Evolutionary conservation across 2,888 invertebrate species (phyloP).

Genomic region (Lordiphosa fenestrarum): DNA sequence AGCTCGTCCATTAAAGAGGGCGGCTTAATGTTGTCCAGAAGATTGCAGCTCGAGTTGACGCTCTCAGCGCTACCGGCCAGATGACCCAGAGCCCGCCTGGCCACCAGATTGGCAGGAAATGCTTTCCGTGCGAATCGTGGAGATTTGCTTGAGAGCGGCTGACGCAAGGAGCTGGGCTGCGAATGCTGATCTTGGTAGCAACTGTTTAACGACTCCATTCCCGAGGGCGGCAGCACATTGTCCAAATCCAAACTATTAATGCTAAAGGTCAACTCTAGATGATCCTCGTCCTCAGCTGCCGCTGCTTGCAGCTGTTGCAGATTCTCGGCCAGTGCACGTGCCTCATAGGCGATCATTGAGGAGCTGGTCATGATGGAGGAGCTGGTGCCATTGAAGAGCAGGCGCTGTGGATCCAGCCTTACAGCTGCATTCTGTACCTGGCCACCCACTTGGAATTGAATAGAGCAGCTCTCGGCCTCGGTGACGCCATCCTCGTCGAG

Average conservation of each 20-base stretch:
- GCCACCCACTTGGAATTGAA: conserved; percentile 75
- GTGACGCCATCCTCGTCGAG: conserved; percentile 82
- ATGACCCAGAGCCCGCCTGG: conserved; percentile 85
- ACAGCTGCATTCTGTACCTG: conserved; percentile 71
- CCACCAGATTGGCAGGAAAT: conserved; percentile 86
- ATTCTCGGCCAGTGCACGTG: conserved; percentile 85
- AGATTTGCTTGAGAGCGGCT: conserved; percentile 73
- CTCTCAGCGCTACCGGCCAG: conserved; percentile 85
- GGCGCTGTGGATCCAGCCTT: conserved; percentile 36
- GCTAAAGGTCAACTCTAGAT: conserved; percentile 82
- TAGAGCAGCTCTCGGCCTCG: conserved; percentile 58
- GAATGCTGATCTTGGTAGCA: conserved; percentile 80
- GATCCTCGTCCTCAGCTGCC: conserved; percentile 43
- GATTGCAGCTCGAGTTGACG: conserved; percentile 83
- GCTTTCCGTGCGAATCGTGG: conserved; percentile 84
- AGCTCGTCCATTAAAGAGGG: conserved; percentile 90
- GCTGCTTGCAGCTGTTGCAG: conserved; percentile 53
- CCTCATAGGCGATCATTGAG: conserved; percentile 88
- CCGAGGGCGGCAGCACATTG: conserved; percentile 88
- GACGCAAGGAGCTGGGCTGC: conserved; percentile 70
- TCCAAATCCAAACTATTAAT: conserved; percentile 87
- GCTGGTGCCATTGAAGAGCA: conserved; percentile 80
- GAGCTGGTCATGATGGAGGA: conserved; percentile 85
- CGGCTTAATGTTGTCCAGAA: conserved; percentile 90
- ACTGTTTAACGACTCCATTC: conserved; percentile 85